Base-by-base conservation (phyloP, 1,140 invertebrate species). In the Aphaenogaster rudis region DNA sequence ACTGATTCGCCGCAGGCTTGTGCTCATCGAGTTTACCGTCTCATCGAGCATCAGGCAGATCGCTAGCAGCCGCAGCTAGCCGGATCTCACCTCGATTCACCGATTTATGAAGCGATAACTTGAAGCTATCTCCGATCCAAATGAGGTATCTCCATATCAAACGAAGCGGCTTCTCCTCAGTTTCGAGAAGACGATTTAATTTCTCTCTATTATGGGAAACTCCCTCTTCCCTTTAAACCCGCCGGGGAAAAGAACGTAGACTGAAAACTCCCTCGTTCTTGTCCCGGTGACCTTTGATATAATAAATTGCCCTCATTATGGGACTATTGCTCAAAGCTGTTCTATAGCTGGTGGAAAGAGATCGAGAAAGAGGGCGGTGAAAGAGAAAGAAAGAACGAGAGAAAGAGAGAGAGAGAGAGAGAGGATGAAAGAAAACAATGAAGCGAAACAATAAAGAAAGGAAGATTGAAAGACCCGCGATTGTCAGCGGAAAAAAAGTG, bases 251-350 rank as follows among this genome's bases (percentile, higher is more conserved):
- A 15, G 42, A 74, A 74, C 67, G 11, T 69, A 28, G 54, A 80
- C 64, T 42, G 76, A 88, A 86, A 77, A 71, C 61, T 45, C 45
- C 11, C 1, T 0, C 15, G 67, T 86, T 91, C 72, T 88, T 88
- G 72, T 64, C 64, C 77, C 66, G 78, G 48, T 79, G 86, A 91
- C 74, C 79, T 90, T 88, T 78, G 45, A 71, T 84, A 86, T 77
- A 86, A 86, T 74, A 90, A 91, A 91, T 88, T 90, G 86, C 66
- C 39, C 78, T 84, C 87, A 69, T 91, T 91, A 91, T 52, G 36
- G 36, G 72, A 64, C 59, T 77, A 88, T 91, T 87, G 66, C 45
- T 91, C 86, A 88, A 90, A 88, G 82, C 64, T 59, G 57, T 36
- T 80, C 45, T 61, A 66, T 42, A 21, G 21, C n/a, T 50, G 39